Conservation (phyloP, 2,113 vertebrate genomes). For the Halichoerus grypus region DNA sequence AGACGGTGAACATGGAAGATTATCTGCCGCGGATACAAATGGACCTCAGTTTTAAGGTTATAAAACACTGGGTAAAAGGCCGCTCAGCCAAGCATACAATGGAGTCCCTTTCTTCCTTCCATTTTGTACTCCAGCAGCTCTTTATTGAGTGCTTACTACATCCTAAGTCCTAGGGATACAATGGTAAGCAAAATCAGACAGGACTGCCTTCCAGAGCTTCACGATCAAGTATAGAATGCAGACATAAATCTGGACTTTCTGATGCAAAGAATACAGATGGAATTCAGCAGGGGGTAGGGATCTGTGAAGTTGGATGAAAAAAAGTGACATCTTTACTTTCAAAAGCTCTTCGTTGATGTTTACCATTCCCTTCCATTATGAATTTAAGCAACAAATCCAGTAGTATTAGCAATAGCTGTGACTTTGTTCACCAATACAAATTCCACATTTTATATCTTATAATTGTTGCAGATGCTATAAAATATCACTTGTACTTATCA, state of each 20-base stretch:
- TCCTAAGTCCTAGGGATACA: background rate
- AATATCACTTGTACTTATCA: background rate
- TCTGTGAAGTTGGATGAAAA: background rate
- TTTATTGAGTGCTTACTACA: background rate
- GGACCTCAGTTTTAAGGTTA: background rate
- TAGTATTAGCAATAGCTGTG: background rate
- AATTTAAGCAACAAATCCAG: background rate
- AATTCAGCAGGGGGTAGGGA: background rate
- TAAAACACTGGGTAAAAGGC: background rate
- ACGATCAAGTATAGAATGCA: background rate
- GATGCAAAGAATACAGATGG: background rate
- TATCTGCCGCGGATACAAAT: background rate
- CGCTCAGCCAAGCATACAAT: rapidly evolving
- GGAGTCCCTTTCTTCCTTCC: background rate
- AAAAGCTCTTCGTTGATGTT: background rate
- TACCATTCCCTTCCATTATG: background rate
- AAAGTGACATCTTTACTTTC: background rate
- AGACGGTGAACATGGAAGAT: rapidly evolving
- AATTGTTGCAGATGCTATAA: background rate
- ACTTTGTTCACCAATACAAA: background rate
- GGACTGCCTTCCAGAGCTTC: background rate
- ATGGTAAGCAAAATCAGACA: background rate
- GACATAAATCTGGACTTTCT: background rate
- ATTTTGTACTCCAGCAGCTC: background rate
- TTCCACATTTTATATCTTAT: background rate